Evolutionary conservation across 1,140 invertebrate genomes (phyloP), one percentile per base, ranked within the genome.

Genomic region (Tetraneura akinire): DNA sequence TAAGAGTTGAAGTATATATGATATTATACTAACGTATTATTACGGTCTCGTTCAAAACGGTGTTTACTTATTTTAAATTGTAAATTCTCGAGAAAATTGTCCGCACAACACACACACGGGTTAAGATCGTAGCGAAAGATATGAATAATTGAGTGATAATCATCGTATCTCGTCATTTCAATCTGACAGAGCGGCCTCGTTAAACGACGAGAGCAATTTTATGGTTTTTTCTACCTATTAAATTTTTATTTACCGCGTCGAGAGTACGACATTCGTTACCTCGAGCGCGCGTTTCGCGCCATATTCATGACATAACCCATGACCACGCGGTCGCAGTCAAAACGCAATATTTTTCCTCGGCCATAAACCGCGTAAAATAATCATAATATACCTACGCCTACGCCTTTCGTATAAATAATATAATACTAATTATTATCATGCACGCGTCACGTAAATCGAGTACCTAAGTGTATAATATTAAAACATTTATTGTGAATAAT

Each of bases 91-190:
- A n/a, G n/a, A 11, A 18, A 8, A 14, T 74, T 74, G 55, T 55
- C 47, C 51, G 32, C 57, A 53, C 8, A 37, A 37, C 32, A 37
- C 32, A 37, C 32, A 37, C 32, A 37, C 32, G 32, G 8, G 32
- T 37, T 4, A 4, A 74, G 71, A 74, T 74, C 32, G 71, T 42
- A 13, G 29, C 26, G 16, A n/a, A 29, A 74, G 71, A 74, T 74
- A 74, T 74, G 71, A 74, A 74, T 74, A 74, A 74, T 74, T 74
- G 55, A 74, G 71, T 74, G 71, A 74, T 74, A 74, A 74, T 74
- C 71, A 32, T 8, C 51, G 71, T 74, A 74, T 74, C 71, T 74
- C 51, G 49, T n/a, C 45, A 21, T 55, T 74, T 74, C 49, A 74
- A 74, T 74, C 51, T 74, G 49, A 68, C 37, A 16, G 42, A 16